These are phyloP conservation scores for Sphenopsis melanotis DNA, from an alignment of 2,797 vertebrate genomes.

Conservation along the genomic window DNA sequence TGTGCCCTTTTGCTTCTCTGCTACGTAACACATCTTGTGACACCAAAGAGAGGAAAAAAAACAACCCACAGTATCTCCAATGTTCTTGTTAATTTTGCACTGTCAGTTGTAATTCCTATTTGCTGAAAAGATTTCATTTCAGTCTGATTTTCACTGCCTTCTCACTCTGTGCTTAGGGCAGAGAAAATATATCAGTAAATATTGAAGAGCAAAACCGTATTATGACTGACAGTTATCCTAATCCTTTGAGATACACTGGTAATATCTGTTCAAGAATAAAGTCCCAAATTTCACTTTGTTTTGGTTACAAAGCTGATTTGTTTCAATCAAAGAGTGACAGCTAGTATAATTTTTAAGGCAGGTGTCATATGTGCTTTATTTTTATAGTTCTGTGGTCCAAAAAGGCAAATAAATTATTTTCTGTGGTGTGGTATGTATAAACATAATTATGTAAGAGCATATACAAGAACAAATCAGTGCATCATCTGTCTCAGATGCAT, in stretches of 20 bases:
- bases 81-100: background rate
- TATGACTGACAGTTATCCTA: constrained; percentile 19
- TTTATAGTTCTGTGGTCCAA: background rate
- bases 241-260: constrained; percentile 11
- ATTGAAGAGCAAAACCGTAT: background rate
- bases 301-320: constrained; percentile 11
- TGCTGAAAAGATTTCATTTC: background rate
- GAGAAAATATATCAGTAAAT: constrained; percentile 23
- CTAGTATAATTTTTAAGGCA: constrained; percentile 37
- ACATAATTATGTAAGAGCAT: background rate
- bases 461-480: background rate
- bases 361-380: background rate
- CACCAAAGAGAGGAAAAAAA: background rate
- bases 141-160: background rate
- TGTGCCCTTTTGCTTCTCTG: background rate
- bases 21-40: background rate
- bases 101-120: background rate
- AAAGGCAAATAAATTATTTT: background rate
- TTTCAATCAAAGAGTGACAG: background rate
- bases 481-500: background rate
- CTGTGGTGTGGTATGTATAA: background rate
- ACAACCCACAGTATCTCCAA: background rate
- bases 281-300: constrained; percentile 19
- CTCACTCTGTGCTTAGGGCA: background rate
- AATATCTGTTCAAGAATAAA: background rate